Evolutionary conservation across 2,888 invertebrate species (phyloP), one percentile per base, ranked within the genome.

Genomic region (Xanthorhoe spadicearia): DNA sequence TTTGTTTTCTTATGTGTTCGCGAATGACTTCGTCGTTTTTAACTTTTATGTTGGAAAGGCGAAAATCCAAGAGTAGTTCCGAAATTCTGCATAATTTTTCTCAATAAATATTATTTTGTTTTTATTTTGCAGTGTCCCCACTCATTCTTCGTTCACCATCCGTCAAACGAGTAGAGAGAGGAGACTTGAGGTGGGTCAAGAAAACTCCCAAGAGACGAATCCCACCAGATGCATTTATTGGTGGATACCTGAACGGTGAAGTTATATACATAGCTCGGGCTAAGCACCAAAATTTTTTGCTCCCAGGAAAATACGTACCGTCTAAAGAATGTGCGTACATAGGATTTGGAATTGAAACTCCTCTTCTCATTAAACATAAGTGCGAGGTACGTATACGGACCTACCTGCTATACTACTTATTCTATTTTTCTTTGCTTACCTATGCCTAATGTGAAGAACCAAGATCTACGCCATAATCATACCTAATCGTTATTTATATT

Each of bases 271-370:
- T 73, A 18, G 69, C 67, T 8, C 50, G 71, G 10, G 73, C 69
- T 2, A 56, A 18, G 50, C 73, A 71, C 53, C 50, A 50, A 13
- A 17, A 32, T 5, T 68, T 68, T 0, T 4, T 70, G 35, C 58
- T 62, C 8, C 73, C 71, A 3, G 73, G 73, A n/a, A 73, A 73
- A 46, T 73, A 68, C 38, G 66, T 71, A n/a, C 66, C 73, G 0
- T 71, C 71, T 1, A 9, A 51, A 35, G 49, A 64, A 46, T 51
- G 55, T 9, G 71, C 69, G 0, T 35, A 50, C 19, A 56, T 72
- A 6, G 61, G 66, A 1, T 72, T 50, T 61, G 72, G 68, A 2
- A 62, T 62, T n/a, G 43, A 48, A 43, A 18, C 66, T 18, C 51
- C n/a, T n/a, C n/a, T n/a, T n/a, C n/a, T 53, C 17, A 43, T 35